Conservation (phyloP, 2,888 invertebrate genomes). For the Coenonympha arcania region DNA sequence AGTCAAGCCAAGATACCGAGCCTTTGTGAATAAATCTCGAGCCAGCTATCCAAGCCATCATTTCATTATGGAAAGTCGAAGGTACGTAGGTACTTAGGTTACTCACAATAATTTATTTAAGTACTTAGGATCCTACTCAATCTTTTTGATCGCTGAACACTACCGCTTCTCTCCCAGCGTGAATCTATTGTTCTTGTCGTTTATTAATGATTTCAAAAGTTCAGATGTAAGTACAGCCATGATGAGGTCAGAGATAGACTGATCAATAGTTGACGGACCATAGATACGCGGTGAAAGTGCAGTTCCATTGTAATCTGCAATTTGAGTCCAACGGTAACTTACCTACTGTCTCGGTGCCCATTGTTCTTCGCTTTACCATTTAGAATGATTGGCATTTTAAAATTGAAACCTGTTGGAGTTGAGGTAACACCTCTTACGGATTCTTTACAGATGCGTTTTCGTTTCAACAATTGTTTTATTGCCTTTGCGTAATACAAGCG, state of each 20-base stretch:
- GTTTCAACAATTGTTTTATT: conserved; percentile 22
- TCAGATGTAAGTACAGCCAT: too few relatives aligned
- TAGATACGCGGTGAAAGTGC: conserved; percentile 47
- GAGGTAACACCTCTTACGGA: conserved; percentile 24
- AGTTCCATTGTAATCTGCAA: conserved; percentile 13
- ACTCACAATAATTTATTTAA: too few relatives aligned
- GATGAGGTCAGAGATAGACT: conserved; percentile 6
- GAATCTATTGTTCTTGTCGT: conserved; percentile 4
- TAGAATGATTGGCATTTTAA: conserved; percentile 35
- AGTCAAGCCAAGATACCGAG: too few relatives aligned
- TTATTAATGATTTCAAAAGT: conserved; percentile 17
- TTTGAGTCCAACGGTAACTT: conserved; percentile 40
- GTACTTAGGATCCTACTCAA: too few relatives aligned
- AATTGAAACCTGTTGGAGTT: conserved; percentile 22
- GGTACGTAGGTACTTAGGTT: too few relatives aligned
- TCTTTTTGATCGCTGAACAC: neutral
- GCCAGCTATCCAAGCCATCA: too few relatives aligned
- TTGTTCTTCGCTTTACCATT: conserved; percentile 53
- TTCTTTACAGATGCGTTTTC: conserved; percentile 26
- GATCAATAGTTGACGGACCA: conserved; percentile 35
- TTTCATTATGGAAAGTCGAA: too few relatives aligned
- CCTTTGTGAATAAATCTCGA: too few relatives aligned
- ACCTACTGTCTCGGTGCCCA: conserved; percentile 35
- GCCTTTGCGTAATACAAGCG: conserved; percentile 23
- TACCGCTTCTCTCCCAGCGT: neutral